Conservation (phyloP, 2,888 invertebrate species). For the Stenichneumon culpator region DNA sequence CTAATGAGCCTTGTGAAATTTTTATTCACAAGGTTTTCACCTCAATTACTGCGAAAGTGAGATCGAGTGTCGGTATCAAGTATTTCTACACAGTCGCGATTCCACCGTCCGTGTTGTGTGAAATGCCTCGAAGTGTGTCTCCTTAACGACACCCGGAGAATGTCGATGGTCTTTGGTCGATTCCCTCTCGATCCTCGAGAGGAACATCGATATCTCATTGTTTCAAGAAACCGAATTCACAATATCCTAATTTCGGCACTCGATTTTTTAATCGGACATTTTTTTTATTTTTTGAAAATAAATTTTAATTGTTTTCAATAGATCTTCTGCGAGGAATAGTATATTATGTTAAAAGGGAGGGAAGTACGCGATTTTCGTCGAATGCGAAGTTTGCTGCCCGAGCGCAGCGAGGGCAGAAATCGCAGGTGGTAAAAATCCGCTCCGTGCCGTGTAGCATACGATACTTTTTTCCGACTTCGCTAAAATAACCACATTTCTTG, state of each 20-base stretch:
- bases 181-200: conserved; percentile 23
- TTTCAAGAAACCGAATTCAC: conserved; percentile 3
- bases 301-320: too few relatives aligned
- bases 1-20: too few relatives aligned
- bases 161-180: conserved; percentile 3
- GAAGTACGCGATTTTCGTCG: too few relatives aligned
- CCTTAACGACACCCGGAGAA: conserved; percentile 42
- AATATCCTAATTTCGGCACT: background rate
- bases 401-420: too few relatives aligned
- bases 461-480: too few relatives aligned
- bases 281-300: too few relatives aligned
- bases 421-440: too few relatives aligned
- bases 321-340: too few relatives aligned
- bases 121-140: conserved; percentile 27
- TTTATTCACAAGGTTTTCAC: background rate
- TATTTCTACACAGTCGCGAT: conserved; percentile 27
- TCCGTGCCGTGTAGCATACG: too few relatives aligned
- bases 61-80: conserved; percentile 13
- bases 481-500: too few relatives aligned
- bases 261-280: background rate
- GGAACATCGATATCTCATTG: conserved; percentile 22
- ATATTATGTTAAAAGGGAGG: too few relatives aligned
- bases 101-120: conserved; percentile 16
- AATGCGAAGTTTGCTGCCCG: too few relatives aligned
- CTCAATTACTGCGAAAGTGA: conserved; percentile 8